Evolutionary conservation across 2,797 vertebrate genomes (phyloP).

Genomic region (Eulemur albifrons): DNA sequence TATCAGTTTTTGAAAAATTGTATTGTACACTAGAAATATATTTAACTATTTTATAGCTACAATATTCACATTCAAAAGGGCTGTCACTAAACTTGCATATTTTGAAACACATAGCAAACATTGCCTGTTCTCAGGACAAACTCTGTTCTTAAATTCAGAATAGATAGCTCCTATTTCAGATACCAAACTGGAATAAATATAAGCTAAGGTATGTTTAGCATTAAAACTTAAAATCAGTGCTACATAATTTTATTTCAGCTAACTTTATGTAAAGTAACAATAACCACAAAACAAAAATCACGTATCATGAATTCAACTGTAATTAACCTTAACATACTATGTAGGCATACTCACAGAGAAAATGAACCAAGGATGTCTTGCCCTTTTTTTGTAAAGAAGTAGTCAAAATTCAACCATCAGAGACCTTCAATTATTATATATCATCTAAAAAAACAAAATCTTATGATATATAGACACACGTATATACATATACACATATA

Average conservation of each 20-base stretch:
- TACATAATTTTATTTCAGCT: neutral
- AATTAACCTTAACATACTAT: neutral
- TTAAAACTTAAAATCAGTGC: neutral
- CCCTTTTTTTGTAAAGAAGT: neutral
- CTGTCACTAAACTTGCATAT: neutral
- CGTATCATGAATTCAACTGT: neutral
- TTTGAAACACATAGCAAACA: neutral
- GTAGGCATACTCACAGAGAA: neutral
- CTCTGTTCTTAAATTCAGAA: slow-evolving; percentile 15
- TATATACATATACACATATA: neutral
- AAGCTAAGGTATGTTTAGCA: neutral
- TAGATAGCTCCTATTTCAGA: neutral
- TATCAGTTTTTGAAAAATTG: neutral
- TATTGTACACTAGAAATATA: neutral
- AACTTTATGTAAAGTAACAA: slow-evolving; percentile 46
- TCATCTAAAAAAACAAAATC: neutral
- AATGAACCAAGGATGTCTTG: neutral
- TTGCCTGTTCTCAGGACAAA: neutral
- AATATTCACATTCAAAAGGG: neutral
- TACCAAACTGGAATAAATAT: neutral
- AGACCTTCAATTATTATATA: neutral
- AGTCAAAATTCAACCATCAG: neutral
- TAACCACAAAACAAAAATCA: neutral
- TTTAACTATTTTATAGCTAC: neutral
- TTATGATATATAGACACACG: neutral